These are phyloP conservation scores for Bufo gargarizans DNA, from an alignment of 2,113 vertebrate species.

Conservation along the genomic window DNA sequence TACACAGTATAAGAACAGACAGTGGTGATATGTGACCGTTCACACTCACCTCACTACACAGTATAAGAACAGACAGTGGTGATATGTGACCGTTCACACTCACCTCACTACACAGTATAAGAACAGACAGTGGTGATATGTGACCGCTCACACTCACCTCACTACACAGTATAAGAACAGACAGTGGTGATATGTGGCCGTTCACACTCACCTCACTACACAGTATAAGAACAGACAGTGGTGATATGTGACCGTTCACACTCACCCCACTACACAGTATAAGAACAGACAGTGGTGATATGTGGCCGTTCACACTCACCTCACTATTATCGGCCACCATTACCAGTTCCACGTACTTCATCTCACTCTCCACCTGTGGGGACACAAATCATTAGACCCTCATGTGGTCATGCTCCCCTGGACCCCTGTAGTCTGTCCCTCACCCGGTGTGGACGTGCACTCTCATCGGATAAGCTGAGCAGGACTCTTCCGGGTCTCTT, in stretches of 20 bases:
- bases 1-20: not conserved
- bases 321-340: slow-evolving; percentile 87
- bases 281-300: too few species aligned
- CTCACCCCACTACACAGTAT: too few species aligned
- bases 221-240: not conserved
- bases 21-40: not conserved
- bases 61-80: slow-evolving; percentile 59
- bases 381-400: too few species aligned
- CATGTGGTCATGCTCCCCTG: slow-evolving; percentile 24
- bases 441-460: not conserved
- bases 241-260: not conserved
- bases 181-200: not conserved
- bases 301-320: slow-evolving; percentile 71
- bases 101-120: not conserved
- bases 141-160: not conserved
- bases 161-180: slow-evolving; percentile 57
- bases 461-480: not conserved
- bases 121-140: not conserved
- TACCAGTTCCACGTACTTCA: slow-evolving; percentile 87
- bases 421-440: slow-evolving; percentile 61
- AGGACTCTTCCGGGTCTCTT: not conserved
- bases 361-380: slow-evolving; percentile 76
- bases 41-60: not conserved
- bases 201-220: not conserved
- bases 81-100: not conserved